These are phyloP conservation scores for Drosophila sordidula DNA, from an alignment of 2,888 invertebrate species.

Conservation along the genomic window DNA sequence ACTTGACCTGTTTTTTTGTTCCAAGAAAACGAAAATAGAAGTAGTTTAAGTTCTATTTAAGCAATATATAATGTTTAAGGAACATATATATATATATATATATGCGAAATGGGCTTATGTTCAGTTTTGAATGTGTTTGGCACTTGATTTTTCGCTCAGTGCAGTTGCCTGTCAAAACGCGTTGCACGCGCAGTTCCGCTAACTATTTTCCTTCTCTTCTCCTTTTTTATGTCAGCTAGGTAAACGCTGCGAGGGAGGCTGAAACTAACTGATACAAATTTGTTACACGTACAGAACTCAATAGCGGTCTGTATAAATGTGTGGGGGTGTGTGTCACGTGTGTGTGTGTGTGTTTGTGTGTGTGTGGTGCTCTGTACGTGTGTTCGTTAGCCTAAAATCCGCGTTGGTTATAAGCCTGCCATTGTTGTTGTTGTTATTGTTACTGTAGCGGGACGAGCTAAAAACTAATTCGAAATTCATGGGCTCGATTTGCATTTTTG, in stretches of 20 bases:
- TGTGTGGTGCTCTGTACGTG: conserved; percentile 57
- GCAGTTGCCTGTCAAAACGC: conserved; percentile 37
- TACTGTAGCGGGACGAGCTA: conserved; percentile 52
- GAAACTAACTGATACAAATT: conserved; percentile 78
- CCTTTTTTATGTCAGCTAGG: conserved; percentile 18
- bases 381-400: conserved; percentile 78
- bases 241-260: conserved; percentile 52
- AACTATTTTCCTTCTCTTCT: conserved; percentile 36
- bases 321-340: conserved; percentile 11
- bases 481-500: conserved; percentile 85
- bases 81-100: no score
- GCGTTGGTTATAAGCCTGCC: conserved; percentile 61
- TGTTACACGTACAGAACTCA: conserved; percentile 69
- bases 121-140: background rate
- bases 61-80: background rate
- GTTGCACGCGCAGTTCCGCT: conserved; percentile 39
- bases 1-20: background rate
- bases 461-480: conserved; percentile 83
- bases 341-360: conserved; percentile 19
- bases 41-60: background rate
- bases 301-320: conserved; percentile 16
- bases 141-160: conserved; percentile 28
- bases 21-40: background rate
- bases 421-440: conserved; percentile 36
- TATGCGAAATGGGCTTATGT: no score